These are phyloP conservation scores for Lasioglossum zephyrum DNA, from an alignment of 2,888 invertebrate genomes.

Conservation along the genomic window DNA sequence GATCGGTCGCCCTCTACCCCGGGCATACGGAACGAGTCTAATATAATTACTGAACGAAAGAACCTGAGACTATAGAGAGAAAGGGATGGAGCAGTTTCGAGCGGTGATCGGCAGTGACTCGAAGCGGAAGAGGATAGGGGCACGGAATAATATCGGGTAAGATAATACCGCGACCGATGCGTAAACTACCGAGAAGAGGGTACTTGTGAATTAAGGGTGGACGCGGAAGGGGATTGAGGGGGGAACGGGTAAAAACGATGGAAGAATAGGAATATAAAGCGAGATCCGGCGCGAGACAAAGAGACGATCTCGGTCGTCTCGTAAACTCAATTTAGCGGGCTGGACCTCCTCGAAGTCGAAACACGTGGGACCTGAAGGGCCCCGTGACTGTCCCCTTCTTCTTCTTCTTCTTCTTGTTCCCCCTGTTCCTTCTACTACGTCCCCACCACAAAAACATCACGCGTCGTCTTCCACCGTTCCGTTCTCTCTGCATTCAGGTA, in stretches of 20 bases:
- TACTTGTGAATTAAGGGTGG: slow-evolving; percentile 68
- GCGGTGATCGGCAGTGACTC: slow-evolving; percentile 39
- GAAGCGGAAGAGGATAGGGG: slow-evolving; percentile 58
- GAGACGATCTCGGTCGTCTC: slow-evolving; percentile 71
- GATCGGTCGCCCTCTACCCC: too few relatives aligned
- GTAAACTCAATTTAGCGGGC: slow-evolving; percentile 82
- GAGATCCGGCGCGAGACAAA: slow-evolving; percentile 29
- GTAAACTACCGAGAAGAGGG: slow-evolving; percentile 63
- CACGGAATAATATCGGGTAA: slow-evolving; percentile 68
- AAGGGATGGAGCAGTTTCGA: background rate
- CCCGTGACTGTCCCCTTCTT: background rate
- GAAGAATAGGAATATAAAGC: slow-evolving; percentile 58
- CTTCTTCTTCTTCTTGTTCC: slow-evolving; percentile 6
- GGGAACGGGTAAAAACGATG: slow-evolving; percentile 36
- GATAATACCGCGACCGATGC: slow-evolving; percentile 61
- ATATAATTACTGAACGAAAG: slow-evolving; percentile 48
- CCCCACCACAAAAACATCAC: slow-evolving; percentile 10
- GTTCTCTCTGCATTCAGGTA: slow-evolving; percentile 64
- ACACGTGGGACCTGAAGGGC: slow-evolving; percentile 70
- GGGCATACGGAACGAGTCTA: slow-evolving; percentile 17
- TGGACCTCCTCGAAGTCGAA: slow-evolving; percentile 78
- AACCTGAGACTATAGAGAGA: background rate
- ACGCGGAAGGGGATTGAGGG: background rate
- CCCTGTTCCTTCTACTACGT: background rate
- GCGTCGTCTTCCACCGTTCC: slow-evolving; percentile 10